Conservation (phyloP, 1,140 invertebrate genomes). For the Cydia strobilella region DNA sequence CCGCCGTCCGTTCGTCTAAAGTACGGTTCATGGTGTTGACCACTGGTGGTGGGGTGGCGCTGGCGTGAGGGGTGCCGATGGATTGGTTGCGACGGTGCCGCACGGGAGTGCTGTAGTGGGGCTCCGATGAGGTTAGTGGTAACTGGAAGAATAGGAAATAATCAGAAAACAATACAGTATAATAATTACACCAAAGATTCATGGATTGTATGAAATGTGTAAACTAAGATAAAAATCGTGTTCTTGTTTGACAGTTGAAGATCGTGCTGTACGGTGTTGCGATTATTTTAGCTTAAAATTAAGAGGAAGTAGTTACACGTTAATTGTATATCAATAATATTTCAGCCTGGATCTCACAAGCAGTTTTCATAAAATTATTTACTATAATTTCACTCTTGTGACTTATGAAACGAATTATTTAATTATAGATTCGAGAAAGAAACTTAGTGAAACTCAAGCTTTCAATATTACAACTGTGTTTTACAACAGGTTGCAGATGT, state of each 20-base stretch:
- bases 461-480: neutral
- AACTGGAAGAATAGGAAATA: slow-evolving; percentile 54
- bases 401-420: neutral
- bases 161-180: neutral
- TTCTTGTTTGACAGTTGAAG: too few relatives aligned
- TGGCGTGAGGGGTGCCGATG: slow-evolving; percentile 75
- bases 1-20: slow-evolving; percentile 76
- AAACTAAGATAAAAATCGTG: too few relatives aligned
- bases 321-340: too few relatives aligned
- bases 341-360: too few relatives aligned
- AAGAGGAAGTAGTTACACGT: too few relatives aligned
- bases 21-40: slow-evolving; percentile 71
- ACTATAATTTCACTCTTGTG: neutral
- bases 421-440: neutral
- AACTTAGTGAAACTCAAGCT: neutral
- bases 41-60: slow-evolving; percentile 47
- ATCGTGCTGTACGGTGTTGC: too few relatives aligned
- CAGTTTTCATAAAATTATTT: too few relatives aligned
- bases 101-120: slow-evolving; percentile 78
- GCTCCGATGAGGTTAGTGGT: slow-evolving; percentile 70
- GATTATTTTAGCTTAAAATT: too few relatives aligned
- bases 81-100: slow-evolving; percentile 82
- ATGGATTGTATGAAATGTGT: too few relatives aligned
- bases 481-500: slow-evolving; percentile 9
- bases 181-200: too few relatives aligned